Percentiles rank a stretch among this genome's conserved stretches.
These are phyloP conservation scores for Malaclemys terrapin DNA, from an alignment of 2,113 vertebrate species.

Conservation along the genomic window DNA sequence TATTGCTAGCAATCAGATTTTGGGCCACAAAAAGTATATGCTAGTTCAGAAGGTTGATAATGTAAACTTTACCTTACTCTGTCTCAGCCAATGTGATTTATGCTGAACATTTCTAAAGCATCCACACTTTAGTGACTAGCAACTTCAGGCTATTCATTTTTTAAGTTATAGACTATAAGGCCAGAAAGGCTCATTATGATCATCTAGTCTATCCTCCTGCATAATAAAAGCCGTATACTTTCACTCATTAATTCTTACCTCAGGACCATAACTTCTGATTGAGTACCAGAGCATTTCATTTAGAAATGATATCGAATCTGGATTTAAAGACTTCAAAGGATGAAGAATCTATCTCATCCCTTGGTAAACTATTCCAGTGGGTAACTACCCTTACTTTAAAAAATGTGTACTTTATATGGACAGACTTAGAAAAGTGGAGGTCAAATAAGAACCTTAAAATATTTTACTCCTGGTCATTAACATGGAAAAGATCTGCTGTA, in stretches of 20 bases:
- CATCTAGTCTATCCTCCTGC: not conserved
- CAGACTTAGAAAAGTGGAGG: not conserved
- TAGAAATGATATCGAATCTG: not conserved
- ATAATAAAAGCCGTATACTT: accelerated
- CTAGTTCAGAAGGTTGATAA: not conserved
- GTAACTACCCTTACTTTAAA: not conserved
- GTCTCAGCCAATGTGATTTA: accelerated
- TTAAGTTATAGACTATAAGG: not conserved
- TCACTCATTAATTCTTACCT: not conserved
- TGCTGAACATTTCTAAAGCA: accelerated
- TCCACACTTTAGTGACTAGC: not conserved
- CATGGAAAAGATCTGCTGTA: not conserved
- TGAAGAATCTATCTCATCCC: not conserved
- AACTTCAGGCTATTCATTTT: not conserved
- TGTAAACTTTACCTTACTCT: not conserved
- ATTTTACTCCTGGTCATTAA: not conserved
- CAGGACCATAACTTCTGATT: accelerated
- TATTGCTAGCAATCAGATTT: accelerated
- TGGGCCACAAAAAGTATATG: accelerated
- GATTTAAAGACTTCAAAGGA: not conserved
- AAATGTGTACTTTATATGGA: not conserved
- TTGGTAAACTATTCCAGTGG: not conserved
- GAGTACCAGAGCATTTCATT: too few species aligned
- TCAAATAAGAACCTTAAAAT: not conserved
- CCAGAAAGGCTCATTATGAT: not conserved